Conservation (phyloP, 2,888 invertebrate genomes). For the Cerceris ruficornis region DNA sequence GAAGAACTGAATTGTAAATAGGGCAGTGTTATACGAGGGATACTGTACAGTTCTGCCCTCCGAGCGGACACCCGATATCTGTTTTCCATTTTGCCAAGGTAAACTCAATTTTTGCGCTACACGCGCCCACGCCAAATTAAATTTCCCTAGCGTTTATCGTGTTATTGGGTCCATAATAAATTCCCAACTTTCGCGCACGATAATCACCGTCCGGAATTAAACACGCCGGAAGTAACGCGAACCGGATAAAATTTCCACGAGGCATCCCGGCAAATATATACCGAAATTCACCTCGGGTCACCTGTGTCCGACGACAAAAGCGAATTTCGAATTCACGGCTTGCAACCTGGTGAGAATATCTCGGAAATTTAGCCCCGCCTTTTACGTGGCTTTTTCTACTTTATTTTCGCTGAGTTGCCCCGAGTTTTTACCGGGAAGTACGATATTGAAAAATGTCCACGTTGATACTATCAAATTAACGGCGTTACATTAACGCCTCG, state of each 20-base stretch:
- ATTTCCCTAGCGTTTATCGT: not conserved
- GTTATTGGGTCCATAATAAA: not conserved
- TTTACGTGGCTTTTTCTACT: not conserved
- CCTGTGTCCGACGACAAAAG: too few relatives aligned
- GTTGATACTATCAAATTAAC: not conserved
- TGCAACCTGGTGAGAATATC: not conserved
- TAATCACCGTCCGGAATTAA: not conserved
- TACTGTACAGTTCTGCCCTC: not conserved
- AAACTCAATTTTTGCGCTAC: constrained; percentile 8
- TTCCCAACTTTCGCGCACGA: not conserved
- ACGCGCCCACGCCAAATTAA: not conserved
- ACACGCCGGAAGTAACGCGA: too few relatives aligned
- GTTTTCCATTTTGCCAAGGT: not conserved
- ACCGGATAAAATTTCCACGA: too few relatives aligned
- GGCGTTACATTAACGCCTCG: too few relatives aligned
- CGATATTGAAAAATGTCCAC: not conserved
- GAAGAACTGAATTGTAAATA: constrained; percentile 33
- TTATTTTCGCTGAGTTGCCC: not conserved
- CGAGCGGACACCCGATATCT: not conserved
- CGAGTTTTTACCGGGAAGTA: not conserved
- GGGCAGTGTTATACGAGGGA: constrained; percentile 4
- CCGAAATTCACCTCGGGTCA: too few relatives aligned
- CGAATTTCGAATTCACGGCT: not conserved
- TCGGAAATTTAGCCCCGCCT: not conserved
- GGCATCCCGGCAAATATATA: too few relatives aligned